Base-by-base conservation (phyloP, 2,888 invertebrate species). In the Trichacis sp. region DNA sequence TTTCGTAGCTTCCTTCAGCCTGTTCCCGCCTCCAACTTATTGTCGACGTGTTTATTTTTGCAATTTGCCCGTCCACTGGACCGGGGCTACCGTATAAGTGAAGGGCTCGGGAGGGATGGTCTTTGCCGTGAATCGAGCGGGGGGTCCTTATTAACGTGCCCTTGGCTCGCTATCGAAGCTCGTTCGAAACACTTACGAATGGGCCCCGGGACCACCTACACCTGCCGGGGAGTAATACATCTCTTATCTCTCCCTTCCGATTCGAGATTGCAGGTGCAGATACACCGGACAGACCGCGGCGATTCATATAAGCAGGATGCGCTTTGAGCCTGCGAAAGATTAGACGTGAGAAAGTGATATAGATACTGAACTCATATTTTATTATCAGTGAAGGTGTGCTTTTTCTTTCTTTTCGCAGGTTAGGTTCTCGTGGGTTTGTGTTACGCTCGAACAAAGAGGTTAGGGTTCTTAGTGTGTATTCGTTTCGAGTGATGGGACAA, bases 81-180 rank as follows among this genome's bases (percentile, higher is more conserved):
- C 71, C 70, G 70, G 76, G 77, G 80, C 82, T 81, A 81, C 82
- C 73, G 82, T 80, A 79, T 82, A 82, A 82, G 75, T 81, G 78
- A 73, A 77, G 78, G 74, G 71, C 69, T 40, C 9, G 48, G 53
- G 64, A 67, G 51, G 62, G 47, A 67, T 54, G 49, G 58, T 61
- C 49, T 43, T 19, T 17, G 18, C 20, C 18, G 40, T 24, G 53
- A 19, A 52, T 49, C 55, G 33, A 58, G 61, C 42, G 30, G 64
- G 61, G 64, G 64, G 61, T 68, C 64, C 64, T 57, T 61, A 64
- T 68, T 58, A 68, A 60, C 42, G 47, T 3, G 45, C 45, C 30
- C 47, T 19, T 50, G 60, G 42, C 15, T 15, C 15, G 11, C 6
- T 15, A 40, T 40, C 15, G 40, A 15, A 12, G 15, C 19, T 18